Percentiles rank a stretch among this genome's conserved stretches.
These are phyloP conservation scores for Melanchra persicariae DNA, from an alignment of 2,888 invertebrate species.

Conservation along the genomic window DNA sequence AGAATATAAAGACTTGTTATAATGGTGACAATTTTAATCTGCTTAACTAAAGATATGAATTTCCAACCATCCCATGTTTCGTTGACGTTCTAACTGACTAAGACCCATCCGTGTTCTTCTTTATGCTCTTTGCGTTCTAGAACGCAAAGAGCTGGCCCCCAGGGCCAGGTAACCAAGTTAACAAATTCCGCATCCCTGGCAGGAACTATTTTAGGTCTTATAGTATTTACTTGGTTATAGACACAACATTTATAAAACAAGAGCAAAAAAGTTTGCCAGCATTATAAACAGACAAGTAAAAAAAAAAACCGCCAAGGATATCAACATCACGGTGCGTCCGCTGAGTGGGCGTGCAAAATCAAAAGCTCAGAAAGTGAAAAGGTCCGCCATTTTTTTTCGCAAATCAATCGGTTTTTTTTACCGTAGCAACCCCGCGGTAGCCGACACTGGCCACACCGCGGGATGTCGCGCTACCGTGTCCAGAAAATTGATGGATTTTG, in stretches of 20 bases:
- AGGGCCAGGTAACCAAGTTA: too few species aligned
- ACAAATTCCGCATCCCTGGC: too few species aligned
- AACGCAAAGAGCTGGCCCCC: too few species aligned
- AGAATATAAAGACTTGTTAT: too few species aligned
- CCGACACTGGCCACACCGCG: conserved; percentile 75
- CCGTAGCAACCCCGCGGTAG: conserved; percentile 67
- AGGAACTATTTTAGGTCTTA: too few species aligned
- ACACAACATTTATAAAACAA: background rate
- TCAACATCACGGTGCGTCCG: conserved; percentile 46
- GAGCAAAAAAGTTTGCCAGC: background rate
- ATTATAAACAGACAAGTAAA: background rate
- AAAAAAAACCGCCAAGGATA: conserved; percentile 33
- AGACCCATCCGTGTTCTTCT: too few species aligned
- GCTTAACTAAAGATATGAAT: too few species aligned
- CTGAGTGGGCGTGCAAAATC: conserved; percentile 87
- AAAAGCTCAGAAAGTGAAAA: conserved; percentile 80
- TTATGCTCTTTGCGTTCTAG: too few species aligned
- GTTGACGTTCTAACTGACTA: too few species aligned
- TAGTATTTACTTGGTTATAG: background rate
- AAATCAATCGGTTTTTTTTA: conserved; percentile 82
- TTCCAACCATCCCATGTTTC: too few species aligned
- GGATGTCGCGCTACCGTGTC: conserved; percentile 81
- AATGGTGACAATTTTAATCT: too few species aligned
- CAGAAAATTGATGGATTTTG: conserved; percentile 76
- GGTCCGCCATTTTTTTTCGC: conserved; percentile 79